phyloP scores from a whole-genome alignment of 2,797 vertebrate genomes.

The Vipera ursinii region DNA sequence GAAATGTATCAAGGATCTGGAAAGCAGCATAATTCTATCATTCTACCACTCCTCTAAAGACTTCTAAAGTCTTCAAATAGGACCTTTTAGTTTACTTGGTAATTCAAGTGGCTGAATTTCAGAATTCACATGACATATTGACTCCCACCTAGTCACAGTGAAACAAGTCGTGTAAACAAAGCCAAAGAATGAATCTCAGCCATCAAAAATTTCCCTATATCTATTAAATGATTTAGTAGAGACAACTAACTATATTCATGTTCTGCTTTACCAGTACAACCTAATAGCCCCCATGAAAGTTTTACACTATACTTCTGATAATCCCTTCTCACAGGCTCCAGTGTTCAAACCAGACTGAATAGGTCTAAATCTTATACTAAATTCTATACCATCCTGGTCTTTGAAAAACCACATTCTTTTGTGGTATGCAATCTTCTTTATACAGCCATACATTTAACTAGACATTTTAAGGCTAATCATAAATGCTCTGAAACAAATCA shows the following conservation, averaged over 20 bases:
- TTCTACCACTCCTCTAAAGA: background rate
- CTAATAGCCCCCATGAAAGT: background rate
- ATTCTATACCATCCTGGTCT: background rate
- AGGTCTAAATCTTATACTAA: background rate
- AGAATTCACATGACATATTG: background rate
- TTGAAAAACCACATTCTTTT: background rate
- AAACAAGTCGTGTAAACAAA: background rate
- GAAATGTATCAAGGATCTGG: background rate
- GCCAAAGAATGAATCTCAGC: background rate
- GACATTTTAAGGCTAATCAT: background rate
- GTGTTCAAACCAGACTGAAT: background rate
- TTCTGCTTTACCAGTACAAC: background rate
- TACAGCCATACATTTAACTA: background rate
- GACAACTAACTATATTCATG: background rate
- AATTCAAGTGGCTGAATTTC: background rate
- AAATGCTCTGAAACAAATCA: conserved; percentile 10
- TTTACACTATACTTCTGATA: background rate
- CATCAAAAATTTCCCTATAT: background rate
- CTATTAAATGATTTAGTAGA: background rate
- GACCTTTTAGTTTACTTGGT: background rate
- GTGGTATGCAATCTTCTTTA: background rate
- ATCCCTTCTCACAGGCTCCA: background rate
- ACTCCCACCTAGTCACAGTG: background rate
- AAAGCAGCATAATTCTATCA: background rate
- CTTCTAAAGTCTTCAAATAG: background rate